A percentile compares a stretch with the other conserved stretches of the same genome.
These are phyloP conservation scores for Pachycephala philippinensis DNA, from an alignment of 2,113 vertebrate genomes.

Conservation along the genomic window DNA sequence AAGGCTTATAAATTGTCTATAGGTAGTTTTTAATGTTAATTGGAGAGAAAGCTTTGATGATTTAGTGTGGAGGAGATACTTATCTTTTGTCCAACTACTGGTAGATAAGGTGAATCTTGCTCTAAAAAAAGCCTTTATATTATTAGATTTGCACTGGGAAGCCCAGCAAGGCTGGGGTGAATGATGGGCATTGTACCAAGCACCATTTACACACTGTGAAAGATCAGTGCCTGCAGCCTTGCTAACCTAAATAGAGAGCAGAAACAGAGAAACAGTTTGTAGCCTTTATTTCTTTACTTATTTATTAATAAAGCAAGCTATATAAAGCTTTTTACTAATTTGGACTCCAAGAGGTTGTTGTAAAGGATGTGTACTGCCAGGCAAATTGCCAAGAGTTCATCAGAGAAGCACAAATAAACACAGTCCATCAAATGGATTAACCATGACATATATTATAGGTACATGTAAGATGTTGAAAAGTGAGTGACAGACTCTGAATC, in stretches of 20 bases:
- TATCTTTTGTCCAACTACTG: not conserved
- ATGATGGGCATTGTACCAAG: not conserved
- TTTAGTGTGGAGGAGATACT: not conserved
- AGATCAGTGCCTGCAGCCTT: not conserved
- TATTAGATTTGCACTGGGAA: not conserved
- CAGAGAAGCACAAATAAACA: not conserved
- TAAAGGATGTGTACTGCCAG: not conserved
- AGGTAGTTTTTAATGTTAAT: not conserved
- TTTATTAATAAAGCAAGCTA: not conserved
- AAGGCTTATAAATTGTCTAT: not conserved
- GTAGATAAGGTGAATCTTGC: not conserved
- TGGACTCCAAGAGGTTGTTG: not conserved
- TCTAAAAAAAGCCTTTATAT: not conserved
- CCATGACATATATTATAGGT: not conserved
- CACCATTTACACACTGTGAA: not conserved
- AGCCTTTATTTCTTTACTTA: not conserved
- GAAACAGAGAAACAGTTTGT: not conserved
- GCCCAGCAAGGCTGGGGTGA: not conserved
- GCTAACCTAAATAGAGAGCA: not conserved
- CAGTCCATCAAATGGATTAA: not conserved
- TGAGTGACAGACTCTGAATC: slow-evolving; percentile 25
- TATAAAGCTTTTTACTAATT: not conserved
- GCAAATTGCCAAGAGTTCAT: not conserved
- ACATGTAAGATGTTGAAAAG: not conserved
- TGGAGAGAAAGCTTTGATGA: not conserved